These are phyloP conservation scores for Tragopan temminckii DNA, from an alignment of 2,797 vertebrate species.

Conservation along the genomic window DNA sequence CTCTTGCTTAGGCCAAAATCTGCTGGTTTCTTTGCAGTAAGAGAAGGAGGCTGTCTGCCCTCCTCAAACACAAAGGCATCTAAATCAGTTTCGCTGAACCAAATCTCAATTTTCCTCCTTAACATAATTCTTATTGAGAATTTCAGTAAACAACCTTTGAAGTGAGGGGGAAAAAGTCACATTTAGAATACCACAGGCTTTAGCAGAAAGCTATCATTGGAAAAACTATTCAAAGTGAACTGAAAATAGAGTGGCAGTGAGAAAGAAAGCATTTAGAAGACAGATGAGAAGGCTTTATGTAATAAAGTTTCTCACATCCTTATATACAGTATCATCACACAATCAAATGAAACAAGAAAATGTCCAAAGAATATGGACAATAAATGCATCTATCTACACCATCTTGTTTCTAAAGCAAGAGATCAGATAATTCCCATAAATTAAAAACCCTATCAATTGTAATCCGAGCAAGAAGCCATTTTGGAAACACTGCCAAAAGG, in stretches of 20 bases:
- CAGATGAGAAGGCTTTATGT: slow-evolving; percentile 59
- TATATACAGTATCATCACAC: slow-evolving; percentile 77
- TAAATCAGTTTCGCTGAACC: neutral
- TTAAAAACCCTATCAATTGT: slow-evolving; percentile 82
- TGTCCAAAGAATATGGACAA: slow-evolving; percentile 76
- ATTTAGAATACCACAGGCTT: neutral
- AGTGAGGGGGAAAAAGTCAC: neutral
- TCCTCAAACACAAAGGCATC: neutral
- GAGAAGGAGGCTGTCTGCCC: neutral
- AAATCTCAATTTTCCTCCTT: neutral
- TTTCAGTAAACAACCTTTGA: neutral
- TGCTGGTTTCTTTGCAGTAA: neutral
- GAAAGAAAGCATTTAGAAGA: slow-evolving; percentile 47
- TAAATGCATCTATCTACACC: slow-evolving; percentile 73
- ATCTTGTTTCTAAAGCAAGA: slow-evolving; percentile 81
- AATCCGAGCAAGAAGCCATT: slow-evolving; percentile 49
- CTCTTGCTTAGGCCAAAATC: neutral
- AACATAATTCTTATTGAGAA: neutral
- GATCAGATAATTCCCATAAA: slow-evolving; percentile 83
- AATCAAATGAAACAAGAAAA: slow-evolving; percentile 83
- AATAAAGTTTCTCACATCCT: slow-evolving; percentile 78
- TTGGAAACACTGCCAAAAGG: slow-evolving; percentile 68
- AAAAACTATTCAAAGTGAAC: slow-evolving; percentile 1
- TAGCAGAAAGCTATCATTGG: neutral
- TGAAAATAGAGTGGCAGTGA: neutral